A percentile compares a stretch with the other conserved stretches of the same genome.
Evolutionary conservation across 2,797 vertebrate genomes (phyloP).

Genomic region (Ctenopoma kingsleyae): DNA sequence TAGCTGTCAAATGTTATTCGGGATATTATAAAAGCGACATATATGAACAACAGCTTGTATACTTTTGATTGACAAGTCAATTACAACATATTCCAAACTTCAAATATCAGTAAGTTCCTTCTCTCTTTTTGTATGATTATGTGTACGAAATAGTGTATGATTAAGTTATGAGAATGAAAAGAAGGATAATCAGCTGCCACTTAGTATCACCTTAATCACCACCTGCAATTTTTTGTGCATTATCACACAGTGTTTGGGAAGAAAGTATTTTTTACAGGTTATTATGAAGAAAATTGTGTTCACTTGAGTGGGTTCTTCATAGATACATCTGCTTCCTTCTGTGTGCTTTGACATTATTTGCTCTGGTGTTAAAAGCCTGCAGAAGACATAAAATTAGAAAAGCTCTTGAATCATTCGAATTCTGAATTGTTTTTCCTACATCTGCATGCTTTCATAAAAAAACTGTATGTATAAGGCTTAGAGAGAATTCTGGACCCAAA

Average conservation of each 20-base stretch:
- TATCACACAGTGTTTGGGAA: slow-evolving; percentile 12
- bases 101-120: neutral
- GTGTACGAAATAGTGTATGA: neutral
- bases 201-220: slow-evolving; percentile 17
- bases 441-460: slow-evolving; percentile 3
- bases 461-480: neutral
- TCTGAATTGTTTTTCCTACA: slow-evolving; percentile 16
- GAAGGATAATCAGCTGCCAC: slow-evolving; percentile 20
- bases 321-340: slow-evolving; percentile 35
- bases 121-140: neutral
- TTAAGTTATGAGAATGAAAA: slow-evolving; percentile 13
- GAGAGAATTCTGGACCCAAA: too few species aligned
- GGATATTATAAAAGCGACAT: neutral
- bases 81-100: neutral
- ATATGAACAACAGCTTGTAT: neutral
- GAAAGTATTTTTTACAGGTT: neutral
- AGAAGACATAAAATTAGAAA: slow-evolving; percentile 50
- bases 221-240: slow-evolving; percentile 7
- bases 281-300: slow-evolving; percentile 40
- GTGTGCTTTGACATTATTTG: slow-evolving; percentile 34
- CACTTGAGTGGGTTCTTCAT: slow-evolving; percentile 30
- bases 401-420: slow-evolving; percentile 26
- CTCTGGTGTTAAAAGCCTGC: slow-evolving; percentile 47
- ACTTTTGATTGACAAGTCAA: neutral
- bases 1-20: neutral